A percentile compares a stretch with the other conserved stretches of the same genome.
Conservation (phyloP, 2,797 vertebrate genomes). For the Pseudochaenichthys georgianus region DNA sequence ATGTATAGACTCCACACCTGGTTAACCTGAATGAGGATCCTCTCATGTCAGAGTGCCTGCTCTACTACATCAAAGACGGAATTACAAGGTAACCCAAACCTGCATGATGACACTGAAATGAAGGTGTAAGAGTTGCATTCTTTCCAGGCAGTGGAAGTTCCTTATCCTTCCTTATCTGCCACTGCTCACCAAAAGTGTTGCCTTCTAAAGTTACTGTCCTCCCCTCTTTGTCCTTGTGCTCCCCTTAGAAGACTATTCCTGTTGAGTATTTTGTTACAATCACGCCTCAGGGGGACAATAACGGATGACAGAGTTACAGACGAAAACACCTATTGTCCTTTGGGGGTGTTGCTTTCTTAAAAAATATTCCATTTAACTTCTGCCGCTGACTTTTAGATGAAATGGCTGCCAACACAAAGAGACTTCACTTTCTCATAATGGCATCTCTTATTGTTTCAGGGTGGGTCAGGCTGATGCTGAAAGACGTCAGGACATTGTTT, state of each 20-base stretch:
- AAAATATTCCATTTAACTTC: constrained; percentile 24
- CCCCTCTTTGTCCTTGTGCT: constrained; percentile 30
- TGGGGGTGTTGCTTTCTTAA: constrained; percentile 10
- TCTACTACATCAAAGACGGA: constrained; percentile 99
- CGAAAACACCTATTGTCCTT: constrained; percentile 21
- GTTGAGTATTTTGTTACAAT: constrained; percentile 49
- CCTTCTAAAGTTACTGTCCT: constrained; percentile 38
- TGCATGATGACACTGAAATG: constrained; percentile 32
- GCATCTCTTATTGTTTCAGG: constrained; percentile 81
- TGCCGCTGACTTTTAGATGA: constrained; percentile 22
- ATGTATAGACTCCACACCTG: constrained; percentile 94
- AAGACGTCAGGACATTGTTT: constrained; percentile 96
- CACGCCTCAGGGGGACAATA: not conserved
- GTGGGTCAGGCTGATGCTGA: constrained; percentile 97
- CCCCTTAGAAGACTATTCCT: constrained; percentile 16
- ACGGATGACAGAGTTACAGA: constrained; percentile 16
- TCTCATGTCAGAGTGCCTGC: constrained; percentile 98
- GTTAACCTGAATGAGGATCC: constrained; percentile 99
- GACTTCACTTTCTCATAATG: constrained; percentile 47
- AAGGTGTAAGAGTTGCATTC: constrained; percentile 16
- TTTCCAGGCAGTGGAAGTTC: constrained; percentile 1
- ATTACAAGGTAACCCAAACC: constrained; percentile 91
- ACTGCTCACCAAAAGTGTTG: constrained; percentile 20
- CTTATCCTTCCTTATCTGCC: constrained; percentile 9
- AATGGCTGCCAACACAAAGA: constrained; percentile 36